Evolutionary conservation across 2,888 invertebrate genomes (phyloP).

Genomic region (Drosophila neoperkinsi): DNA sequence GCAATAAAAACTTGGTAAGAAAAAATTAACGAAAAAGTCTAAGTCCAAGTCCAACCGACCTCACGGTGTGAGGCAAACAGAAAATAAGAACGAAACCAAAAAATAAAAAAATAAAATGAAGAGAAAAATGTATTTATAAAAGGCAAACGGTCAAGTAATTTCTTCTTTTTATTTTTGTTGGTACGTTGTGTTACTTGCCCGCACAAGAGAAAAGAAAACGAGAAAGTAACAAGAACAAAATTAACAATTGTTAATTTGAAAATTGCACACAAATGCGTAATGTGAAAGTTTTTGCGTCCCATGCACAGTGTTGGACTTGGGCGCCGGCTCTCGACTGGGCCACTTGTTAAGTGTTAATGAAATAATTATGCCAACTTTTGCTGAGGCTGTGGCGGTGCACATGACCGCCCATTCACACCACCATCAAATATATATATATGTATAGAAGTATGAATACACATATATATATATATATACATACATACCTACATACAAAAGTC

Average conservation of each 20-base stretch:
- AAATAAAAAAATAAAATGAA: slow-evolving; percentile 8
- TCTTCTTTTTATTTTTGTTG: slow-evolving; percentile 19
- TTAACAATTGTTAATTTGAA: slow-evolving; percentile 83
- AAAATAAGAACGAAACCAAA: slow-evolving; percentile 34
- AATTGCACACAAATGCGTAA: slow-evolving; percentile 82
- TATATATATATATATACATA: slow-evolving; percentile 3
- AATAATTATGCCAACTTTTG: slow-evolving; percentile 81
- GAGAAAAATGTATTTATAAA: slow-evolving; percentile 70
- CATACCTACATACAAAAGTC: slow-evolving; percentile 12
- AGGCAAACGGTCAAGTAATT: slow-evolving; percentile 75
- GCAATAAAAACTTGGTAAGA: slow-evolving; percentile 78
- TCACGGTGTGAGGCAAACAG: slow-evolving; percentile 27
- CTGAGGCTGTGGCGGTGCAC: slow-evolving; percentile 55
- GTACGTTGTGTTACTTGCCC: slow-evolving; percentile 26
- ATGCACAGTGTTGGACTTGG: slow-evolving; percentile 33
- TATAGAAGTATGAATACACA: slow-evolving; percentile 5
- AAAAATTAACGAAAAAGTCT: slow-evolving; percentile 71
- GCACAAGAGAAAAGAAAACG: slow-evolving; percentile 48
- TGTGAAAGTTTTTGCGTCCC: slow-evolving; percentile 76
- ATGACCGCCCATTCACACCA: slow-evolving; percentile 58
- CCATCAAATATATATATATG: slow-evolving; percentile 14
- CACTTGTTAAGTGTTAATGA: slow-evolving; percentile 82
- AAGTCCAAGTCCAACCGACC: slow-evolving; percentile 2
- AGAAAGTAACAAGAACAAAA: slow-evolving; percentile 56
- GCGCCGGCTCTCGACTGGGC: slow-evolving; percentile 44